Base-by-base conservation (phyloP, 2,797 vertebrate species). In the Bradypodion ventrale region DNA sequence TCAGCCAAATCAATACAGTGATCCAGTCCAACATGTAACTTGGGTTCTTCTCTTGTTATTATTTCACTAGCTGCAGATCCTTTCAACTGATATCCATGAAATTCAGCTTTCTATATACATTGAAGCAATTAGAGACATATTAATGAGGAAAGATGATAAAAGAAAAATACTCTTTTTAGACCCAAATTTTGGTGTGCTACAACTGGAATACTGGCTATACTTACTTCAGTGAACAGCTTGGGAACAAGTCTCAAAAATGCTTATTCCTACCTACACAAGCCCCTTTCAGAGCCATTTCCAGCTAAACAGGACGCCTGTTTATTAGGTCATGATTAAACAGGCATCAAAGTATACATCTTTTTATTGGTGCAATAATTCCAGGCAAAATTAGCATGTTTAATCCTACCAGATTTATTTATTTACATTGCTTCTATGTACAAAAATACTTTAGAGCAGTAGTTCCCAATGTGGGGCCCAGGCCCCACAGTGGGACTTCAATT, bases 51-150 rank as follows among this genome's bases (percentile, higher is more conserved):
- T 93, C 96, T 95, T 80, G 90, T 5, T 87, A 94, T 88, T 21
- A 94, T 66, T 75, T 91, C 86, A 81, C 96, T 95, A 83, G 93
- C 68, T 70, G 95, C 95, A 16, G 96, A 96, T 87, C 96, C 96
- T 84, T 89, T 94, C 32, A 96, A 90, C 82, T 87, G 93, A 86
- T 96, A 63, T 52, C 96, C 96, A 87, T 93, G 95, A 92, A 96
- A 96, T 1, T 90, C 90, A 92, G 96, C 95, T 89, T 89, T 93
- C 95, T 96, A 87, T 0, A 59, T 66, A 88, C 1, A 91, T 70
- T 2, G 65, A 81, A 40, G 37, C 12, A 56, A 60, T 32, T 79
- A 32, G 59, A 78, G 85, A 87, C 46, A 37, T 83, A 13, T 79
- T 52, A 2, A 76, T 60, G 72, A 23, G 29, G 13, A 16, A 84